Conservation (phyloP, 2,888 invertebrate species). For the Eupithecia tripunctaria region DNA sequence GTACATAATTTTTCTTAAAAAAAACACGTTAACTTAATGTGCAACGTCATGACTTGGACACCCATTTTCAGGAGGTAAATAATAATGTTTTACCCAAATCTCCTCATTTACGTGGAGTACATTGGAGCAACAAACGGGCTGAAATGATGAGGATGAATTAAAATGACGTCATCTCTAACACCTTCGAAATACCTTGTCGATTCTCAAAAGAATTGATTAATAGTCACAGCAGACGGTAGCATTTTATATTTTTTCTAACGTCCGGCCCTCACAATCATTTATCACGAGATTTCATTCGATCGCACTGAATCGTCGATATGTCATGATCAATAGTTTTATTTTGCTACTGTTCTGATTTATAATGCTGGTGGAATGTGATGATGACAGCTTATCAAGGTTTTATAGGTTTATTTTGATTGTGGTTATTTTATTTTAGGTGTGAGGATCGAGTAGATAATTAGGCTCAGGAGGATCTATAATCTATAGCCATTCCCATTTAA, state of each 20-base stretch:
- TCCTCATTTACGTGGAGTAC: too few relatives aligned
- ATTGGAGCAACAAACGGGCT: too few relatives aligned
- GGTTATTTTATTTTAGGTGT: too few relatives aligned
- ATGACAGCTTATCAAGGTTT: conserved; percentile 40
- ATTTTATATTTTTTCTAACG: conserved; percentile 60
- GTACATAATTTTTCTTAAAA: too few relatives aligned
- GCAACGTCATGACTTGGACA: too few relatives aligned
- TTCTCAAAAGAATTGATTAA: conserved; percentile 73
- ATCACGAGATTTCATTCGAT: conserved; percentile 53
- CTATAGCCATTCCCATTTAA: too few relatives aligned
- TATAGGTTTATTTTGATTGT: background rate
- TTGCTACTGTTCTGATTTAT: conserved; percentile 49
- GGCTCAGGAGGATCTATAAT: too few relatives aligned
- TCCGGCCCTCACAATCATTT: conserved; percentile 28
- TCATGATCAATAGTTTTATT: conserved; percentile 52
- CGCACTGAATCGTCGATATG: conserved; percentile 49
- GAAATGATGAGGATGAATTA: background rate
- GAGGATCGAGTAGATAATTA: too few relatives aligned
- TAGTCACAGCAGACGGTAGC: conserved; percentile 73
- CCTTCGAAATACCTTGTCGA: conserved; percentile 42
- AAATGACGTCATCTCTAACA: conserved; percentile 1
- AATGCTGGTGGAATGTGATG: conserved; percentile 51
- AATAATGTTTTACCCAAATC: too few relatives aligned
- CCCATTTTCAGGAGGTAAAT: too few relatives aligned
- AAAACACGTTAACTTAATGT: too few relatives aligned